A percentile compares a stretch with the other conserved stretches of the same genome.
Conservation (phyloP, 2,113 vertebrate species). For the Picathartes gymnocephalus region DNA sequence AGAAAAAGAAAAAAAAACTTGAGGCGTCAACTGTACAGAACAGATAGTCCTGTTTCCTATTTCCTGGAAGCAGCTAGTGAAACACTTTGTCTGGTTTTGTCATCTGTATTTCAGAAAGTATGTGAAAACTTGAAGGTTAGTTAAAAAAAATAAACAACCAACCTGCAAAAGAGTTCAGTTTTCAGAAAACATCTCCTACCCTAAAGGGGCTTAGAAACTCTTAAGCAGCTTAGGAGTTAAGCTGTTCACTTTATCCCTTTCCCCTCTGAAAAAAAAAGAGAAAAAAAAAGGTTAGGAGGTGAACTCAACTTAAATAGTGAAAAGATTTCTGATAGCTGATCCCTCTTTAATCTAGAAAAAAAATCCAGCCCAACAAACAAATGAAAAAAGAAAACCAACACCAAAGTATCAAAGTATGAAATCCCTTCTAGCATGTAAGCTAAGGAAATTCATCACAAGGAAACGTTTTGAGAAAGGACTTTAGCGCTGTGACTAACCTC, state of each 20-base stretch:
- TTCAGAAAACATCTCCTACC: not conserved
- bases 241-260: not conserved
- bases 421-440: not conserved
- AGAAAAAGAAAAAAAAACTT: too few species aligned
- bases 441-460: not conserved
- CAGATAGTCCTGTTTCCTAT: not conserved
- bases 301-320: not conserved
- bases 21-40: too few species aligned
- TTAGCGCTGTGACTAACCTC: not conserved
- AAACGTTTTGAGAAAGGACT: not conserved
- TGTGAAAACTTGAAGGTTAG: not conserved
- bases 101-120: not conserved
- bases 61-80: not conserved
- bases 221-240: slow-evolving; percentile 42
- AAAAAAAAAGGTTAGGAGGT: not conserved
- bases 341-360: not conserved
- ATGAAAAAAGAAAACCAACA: not conserved
- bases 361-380: not conserved
- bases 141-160: not conserved
- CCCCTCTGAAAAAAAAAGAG: too few species aligned
- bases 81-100: not conserved
- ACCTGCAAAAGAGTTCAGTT: not conserved
- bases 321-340: slow-evolving; percentile 31
- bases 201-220: slow-evolving; percentile 31
- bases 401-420: not conserved